These are phyloP conservation scores for Altica lythri DNA, from an alignment of 2,888 invertebrate genomes.

Conservation along the genomic window DNA sequence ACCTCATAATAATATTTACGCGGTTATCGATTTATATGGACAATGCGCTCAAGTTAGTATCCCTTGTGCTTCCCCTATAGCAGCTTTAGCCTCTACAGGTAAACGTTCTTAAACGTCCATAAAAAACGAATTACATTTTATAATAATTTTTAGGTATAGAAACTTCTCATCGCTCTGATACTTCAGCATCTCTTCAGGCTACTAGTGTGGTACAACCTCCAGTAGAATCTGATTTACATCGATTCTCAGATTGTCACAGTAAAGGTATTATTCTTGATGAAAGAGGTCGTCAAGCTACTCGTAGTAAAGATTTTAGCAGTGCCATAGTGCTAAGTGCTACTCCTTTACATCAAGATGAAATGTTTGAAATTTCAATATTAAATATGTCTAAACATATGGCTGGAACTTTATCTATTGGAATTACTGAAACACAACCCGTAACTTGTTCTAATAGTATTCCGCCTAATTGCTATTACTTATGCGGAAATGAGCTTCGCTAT, in stretches of 20 bases:
- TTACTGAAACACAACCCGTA: conserved; percentile 65
- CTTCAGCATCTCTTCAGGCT: conserved; percentile 54
- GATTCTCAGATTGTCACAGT: conserved; percentile 69
- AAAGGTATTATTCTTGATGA: conserved; percentile 72
- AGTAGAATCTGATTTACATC: conserved; percentile 53
- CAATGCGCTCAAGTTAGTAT: conserved; percentile 87
- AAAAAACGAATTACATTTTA: background rate
- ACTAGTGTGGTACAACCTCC: conserved; percentile 48
- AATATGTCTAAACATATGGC: conserved; percentile 68
- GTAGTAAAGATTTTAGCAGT: conserved; percentile 61
- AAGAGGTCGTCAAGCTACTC: conserved; percentile 60
- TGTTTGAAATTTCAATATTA: conserved; percentile 77
- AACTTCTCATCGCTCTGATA: conserved; percentile 49
- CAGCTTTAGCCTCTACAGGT: conserved; percentile 41
- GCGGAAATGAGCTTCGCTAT: conserved; percentile 72
- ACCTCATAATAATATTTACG: conserved; percentile 81
- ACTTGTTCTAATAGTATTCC: conserved; percentile 70
- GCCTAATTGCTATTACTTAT: conserved; percentile 71
- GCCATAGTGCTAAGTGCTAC: conserved; percentile 73
- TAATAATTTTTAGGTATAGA: conserved; percentile 30
- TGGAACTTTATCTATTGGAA: conserved; percentile 76
- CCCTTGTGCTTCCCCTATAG: conserved; percentile 51
- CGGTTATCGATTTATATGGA: conserved; percentile 93
- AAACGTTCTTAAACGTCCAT: background rate
- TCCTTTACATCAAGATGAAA: conserved; percentile 73